Base-by-base conservation (phyloP, 2,113 vertebrate genomes). In the Hystrix cristata region DNA sequence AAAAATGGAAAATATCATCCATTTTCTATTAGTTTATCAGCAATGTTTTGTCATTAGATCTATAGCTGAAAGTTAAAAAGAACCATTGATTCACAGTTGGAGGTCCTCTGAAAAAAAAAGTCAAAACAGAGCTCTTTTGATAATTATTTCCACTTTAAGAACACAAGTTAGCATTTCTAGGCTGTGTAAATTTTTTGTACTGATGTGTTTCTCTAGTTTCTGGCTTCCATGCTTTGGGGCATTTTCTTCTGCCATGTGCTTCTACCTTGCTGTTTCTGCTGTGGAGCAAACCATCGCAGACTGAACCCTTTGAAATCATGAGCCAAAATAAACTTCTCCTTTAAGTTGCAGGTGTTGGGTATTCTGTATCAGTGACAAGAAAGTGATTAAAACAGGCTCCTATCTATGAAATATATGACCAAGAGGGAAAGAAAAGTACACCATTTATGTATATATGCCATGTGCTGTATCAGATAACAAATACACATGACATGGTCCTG, bases 21-120 rank as follows among this genome's bases (percentile, higher is more conserved):
- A 72, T 72, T 91, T 96, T 94, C 76, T 94, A 46, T 81, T 97
- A 43, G 31, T 72, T 96, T 95, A 94, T 97, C 90, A 93, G 48
- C 34, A 87, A 48, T 72, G 25, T 53, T 97, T 97, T 92, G 48
- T 21, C 95, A 62, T 93, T 95, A 96, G 85, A 86, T 93, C 60
- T 94, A 79, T 90, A 87, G 74, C 87, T 67, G 81, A 87, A 83
- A 84, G 29, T 95, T 80, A 59, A 96, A 87, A 89, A 94, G 91
- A 94, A 95, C 46, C n/a, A 92, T 72, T 87, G 83, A 90, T 76
- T 97, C 60, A 89, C n/a, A 91, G 71, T 83, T 93, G 83, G 90
- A 96, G 29, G 27, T 65, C 46, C 69, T 84, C 34, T 48, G 34
- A 97, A 96, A 90, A 81, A 91, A 90, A 97, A 92, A 80, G 64